These are phyloP conservation scores for Hapalemur alaotrensis DNA, from an alignment of 2,797 vertebrate genomes.

Conservation along the genomic window DNA sequence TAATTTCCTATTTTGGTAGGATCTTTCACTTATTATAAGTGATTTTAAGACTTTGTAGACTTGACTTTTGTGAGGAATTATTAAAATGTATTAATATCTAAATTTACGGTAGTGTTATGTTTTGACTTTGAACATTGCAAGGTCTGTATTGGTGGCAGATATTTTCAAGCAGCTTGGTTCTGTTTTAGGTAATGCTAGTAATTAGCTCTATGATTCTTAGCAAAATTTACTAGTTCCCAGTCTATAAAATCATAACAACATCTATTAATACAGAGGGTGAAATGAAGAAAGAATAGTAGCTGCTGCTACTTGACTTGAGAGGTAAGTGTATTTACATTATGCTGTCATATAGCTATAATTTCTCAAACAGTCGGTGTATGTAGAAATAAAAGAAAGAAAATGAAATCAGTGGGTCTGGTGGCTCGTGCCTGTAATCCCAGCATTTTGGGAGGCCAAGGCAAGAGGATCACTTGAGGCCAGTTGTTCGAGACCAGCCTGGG, in stretches of 20 bases:
- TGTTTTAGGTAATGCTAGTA: neutral
- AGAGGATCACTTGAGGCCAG: neutral
- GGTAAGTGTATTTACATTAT: neutral
- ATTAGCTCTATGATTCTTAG: neutral
- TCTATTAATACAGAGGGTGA: neutral
- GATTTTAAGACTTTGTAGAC: neutral
- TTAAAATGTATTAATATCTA: neutral
- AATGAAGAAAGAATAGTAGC: neutral
- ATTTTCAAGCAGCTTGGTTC: neutral
- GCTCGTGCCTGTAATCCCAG: neutral
- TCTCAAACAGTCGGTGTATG: neutral
- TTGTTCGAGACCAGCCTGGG: neutral
- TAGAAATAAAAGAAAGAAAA: neutral
- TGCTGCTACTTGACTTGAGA: neutral
- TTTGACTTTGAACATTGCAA: neutral
- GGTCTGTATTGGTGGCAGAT: neutral
- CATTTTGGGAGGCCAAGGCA: neutral
- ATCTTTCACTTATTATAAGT: constrained; percentile 50
- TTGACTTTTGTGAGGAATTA: constrained; percentile 26
- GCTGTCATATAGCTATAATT: neutral
- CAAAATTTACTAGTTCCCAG: neutral
- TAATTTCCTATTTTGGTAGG: neutral
- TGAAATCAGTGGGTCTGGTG: neutral
- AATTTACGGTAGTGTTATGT: neutral
- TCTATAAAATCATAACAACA: neutral